Conservation (phyloP, 2,113 vertebrate species). For the Campylorhamphus procurvoides region DNA sequence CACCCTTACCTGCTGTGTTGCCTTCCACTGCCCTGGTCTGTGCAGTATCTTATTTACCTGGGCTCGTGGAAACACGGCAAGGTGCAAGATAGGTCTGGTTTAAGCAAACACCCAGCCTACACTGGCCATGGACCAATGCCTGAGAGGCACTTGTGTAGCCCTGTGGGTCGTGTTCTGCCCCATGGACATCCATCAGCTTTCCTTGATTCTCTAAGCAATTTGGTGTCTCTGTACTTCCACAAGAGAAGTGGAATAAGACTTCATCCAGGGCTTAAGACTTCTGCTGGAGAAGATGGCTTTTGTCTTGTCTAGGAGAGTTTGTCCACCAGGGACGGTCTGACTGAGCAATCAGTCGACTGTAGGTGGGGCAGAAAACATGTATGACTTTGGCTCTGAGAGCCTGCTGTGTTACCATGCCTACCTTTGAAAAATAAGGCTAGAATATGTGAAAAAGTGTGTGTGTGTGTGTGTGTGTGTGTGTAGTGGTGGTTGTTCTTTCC, state of each 20-base stretch:
- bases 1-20: rapidly evolving
- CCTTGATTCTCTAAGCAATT: neutral
- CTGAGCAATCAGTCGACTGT: rapidly evolving
- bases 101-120: neutral
- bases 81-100: neutral
- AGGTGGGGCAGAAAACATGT: neutral
- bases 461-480: neutral
- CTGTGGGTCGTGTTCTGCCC: neutral
- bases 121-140: neutral
- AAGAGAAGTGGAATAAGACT: neutral
- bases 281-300: neutral
- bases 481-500: neutral
- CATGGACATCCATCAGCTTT: neutral
- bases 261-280: neutral
- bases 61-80: rapidly evolving
- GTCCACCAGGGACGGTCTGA: neutral
- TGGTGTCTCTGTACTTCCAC: neutral
- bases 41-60: neutral
- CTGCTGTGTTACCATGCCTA: neutral
- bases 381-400: neutral
- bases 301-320: neutral
- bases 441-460: neutral
- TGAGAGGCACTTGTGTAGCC: rapidly evolving
- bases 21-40: neutral
- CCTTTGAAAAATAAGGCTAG: neutral